Evolutionary conservation across 2,888 invertebrate species (phyloP).

Genomic region (Tricholauxania praeusta): DNA sequence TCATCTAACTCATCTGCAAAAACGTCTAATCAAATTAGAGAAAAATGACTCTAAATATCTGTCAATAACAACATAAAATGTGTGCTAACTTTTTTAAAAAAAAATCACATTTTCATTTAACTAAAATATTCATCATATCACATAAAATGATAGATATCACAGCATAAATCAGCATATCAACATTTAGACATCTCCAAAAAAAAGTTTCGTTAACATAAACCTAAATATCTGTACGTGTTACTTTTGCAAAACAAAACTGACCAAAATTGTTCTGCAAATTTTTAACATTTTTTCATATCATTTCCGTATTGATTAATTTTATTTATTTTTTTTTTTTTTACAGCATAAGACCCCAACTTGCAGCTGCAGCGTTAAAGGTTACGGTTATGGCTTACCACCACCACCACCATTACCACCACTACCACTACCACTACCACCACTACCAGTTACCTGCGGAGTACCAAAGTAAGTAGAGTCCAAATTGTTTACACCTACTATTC

Average conservation of each 20-base stretch:
- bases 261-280: conserved; percentile 5
- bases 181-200: not conserved
- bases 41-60: conserved; percentile 29
- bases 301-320: not conserved
- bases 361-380: conserved; percentile 22
- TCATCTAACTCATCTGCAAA: conserved; percentile 55
- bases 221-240: conserved; percentile 37
- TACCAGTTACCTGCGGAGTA: conserved; percentile 15
- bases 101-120: not conserved
- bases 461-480: conserved; percentile 41
- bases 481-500: not conserved
- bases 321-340: not conserved
- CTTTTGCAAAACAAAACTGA: conserved; percentile 31
- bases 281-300: conserved; percentile 23
- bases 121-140: not conserved
- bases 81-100: not conserved
- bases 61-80: conserved; percentile 32
- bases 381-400: not conserved
- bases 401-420: conserved; percentile 29
- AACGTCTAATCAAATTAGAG: conserved; percentile 48
- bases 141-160: not conserved
- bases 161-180: not conserved
- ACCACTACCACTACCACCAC: not conserved
- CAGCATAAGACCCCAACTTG: conserved; percentile 35
- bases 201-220: not conserved